These are phyloP conservation scores for Anolis apletophallus DNA, from an alignment of 2,797 vertebrate genomes.

Conservation along the genomic window DNA sequence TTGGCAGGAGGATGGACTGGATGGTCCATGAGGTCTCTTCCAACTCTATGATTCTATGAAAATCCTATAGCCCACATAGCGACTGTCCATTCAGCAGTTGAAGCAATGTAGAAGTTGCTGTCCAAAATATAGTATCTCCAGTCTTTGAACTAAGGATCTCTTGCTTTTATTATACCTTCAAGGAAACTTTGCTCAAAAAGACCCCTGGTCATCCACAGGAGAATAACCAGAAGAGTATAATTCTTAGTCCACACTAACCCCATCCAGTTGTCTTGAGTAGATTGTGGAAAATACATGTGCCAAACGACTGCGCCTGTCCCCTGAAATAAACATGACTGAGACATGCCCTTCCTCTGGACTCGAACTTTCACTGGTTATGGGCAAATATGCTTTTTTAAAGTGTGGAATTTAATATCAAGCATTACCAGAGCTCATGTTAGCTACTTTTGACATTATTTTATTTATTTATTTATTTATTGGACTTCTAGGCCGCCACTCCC, in stretches of 20 bases:
- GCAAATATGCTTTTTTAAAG: background rate
- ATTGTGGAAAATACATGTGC: background rate
- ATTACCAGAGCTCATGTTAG: background rate
- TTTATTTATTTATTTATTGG: too few relatives aligned
- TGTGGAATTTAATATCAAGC: background rate
- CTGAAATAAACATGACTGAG: background rate
- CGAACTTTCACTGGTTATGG: background rate
- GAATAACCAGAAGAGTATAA: background rate
- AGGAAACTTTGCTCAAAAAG: background rate
- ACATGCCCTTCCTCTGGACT: background rate
- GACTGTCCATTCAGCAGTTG: too few relatives aligned
- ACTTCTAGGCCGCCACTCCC: too few relatives aligned
- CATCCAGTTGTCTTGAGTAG: background rate
- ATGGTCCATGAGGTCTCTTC: too few relatives aligned
- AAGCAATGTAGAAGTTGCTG: too few relatives aligned
- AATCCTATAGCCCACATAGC: too few relatives aligned
- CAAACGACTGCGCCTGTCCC: background rate
- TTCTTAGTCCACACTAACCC: background rate
- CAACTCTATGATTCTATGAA: too few relatives aligned
- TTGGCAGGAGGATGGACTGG: too few relatives aligned
- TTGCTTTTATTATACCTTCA: slow-evolving; percentile 31
- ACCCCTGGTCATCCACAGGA: background rate
- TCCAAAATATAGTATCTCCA: too few relatives aligned
- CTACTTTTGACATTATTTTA: too few relatives aligned
- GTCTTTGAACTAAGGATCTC: slow-evolving; percentile 10